Base-by-base conservation (phyloP, 1,140 invertebrate genomes). In the Drosophila orena region DNA sequence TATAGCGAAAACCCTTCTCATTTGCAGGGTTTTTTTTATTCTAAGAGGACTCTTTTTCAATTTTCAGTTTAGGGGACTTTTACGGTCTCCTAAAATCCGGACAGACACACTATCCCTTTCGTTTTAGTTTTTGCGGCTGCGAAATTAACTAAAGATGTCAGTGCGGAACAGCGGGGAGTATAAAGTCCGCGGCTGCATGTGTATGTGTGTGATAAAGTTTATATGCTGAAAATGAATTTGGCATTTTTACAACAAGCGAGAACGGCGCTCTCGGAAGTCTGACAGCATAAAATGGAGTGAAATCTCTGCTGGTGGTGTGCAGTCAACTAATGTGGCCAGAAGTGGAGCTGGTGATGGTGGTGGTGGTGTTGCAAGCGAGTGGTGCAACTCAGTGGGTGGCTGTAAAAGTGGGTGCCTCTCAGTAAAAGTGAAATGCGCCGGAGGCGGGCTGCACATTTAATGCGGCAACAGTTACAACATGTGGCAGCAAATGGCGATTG, bases 231-330 rank as follows among this genome's bases (percentile, higher is more conserved):
- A 86, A 88, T 88, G 83, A 88, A 89, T 88, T 89, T 88, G 83
- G 83, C 83, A 89, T 88, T 89, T 89, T 88, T 89, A 89, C 71
- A 77, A 44, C 74, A 58, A 30, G 30, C 37, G 50, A 20, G 30
- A 30, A 30, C 30, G 78, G 74, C 71, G 59, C 84, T 83, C 83
- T 88, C 83, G 83, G 83, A 89, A 89, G 83, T 88, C 83, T 88
- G 84, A 89, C 83, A 89, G 75, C 79, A 88, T 88, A 88, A 88
- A 88, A 88, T 88, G 83, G 81, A 88, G 84, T 88, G 79, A 88
- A 88, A 88, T 88, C 83, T 88, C 84, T 79, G 83, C 79, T 88
- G 83, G 83, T 83, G 83, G 84, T 89, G 76, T 60, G 58, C 83
- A 83, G 69, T 76, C 74, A 79, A 88, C 81, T 85, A 86, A 80